Evolutionary conservation across 2,113 vertebrate genomes (phyloP), one percentile per base, ranked within the genome.

Genomic region (Rostratula benghalensis): DNA sequence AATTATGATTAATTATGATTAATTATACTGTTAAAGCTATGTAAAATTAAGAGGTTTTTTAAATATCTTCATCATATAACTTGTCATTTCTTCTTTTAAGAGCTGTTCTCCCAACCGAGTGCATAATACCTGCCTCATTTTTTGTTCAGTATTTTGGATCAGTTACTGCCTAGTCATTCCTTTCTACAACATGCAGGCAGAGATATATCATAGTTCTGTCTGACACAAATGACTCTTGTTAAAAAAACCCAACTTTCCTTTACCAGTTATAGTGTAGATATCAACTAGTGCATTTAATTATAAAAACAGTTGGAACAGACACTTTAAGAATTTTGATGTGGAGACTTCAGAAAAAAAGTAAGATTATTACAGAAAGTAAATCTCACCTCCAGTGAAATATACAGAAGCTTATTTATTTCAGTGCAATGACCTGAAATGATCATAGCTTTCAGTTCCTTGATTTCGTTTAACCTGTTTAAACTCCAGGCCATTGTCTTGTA

Each of bases 11-110:
- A 84, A 76, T 89, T 89, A 71, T 76, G 9, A 74, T 27, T 87
- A 96, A 95, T 94, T 89, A 83, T 80, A 82, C 70, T 94, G 86
- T 87, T 94, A 33, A 27, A 78, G 39, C 73, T 81, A 78, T 84
- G 46, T 61, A 95, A 96, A 97, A 94, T 89, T 73, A 88, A 51
- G 53, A 74, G 10, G 4, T 39, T 94, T 39, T 94, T 79, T 87
- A 1, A 94, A 96, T 71, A 33, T 96, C 93, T 96, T 87, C 46
- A 85, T 68, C 20, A 53, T 18, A 64, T 24, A 1, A 2, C 22
- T 23, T 56, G 56, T 67, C 1, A 2, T 87, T 89, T 94, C 43
- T 70, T 73, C 39, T 88, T 78, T 63, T 84, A 78, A 84, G 89
- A 51, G 60, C n/a, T 79, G 3, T 81, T 94, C 51, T 89, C 39